A percentile compares a stretch with the other conserved stretches of the same genome.
Evolutionary conservation across 2,888 invertebrate genomes (phyloP).

Genomic region (Chrysolina oricalcia): DNA sequence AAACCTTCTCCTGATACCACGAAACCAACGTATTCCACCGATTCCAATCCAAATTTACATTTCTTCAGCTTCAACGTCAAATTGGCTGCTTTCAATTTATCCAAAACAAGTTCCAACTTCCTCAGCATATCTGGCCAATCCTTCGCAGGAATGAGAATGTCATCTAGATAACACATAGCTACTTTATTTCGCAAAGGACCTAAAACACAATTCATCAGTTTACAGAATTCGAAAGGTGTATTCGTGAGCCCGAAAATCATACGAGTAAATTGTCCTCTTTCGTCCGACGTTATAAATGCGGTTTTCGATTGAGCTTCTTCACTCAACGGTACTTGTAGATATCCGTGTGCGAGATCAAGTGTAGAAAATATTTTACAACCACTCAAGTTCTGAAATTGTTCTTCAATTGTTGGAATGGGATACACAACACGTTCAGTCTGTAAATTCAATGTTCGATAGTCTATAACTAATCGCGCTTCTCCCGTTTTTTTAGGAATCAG

Average conservation of each 20-base stretch:
- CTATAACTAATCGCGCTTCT: constrained; percentile 23
- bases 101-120: not conserved
- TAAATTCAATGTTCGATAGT: constrained; percentile 22
- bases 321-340: constrained; percentile 31
- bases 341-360: constrained; percentile 28
- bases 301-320: constrained; percentile 25
- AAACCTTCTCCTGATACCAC: not conserved
- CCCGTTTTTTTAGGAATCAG: no score
- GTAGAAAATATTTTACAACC: constrained; percentile 25
- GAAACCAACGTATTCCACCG: not conserved
- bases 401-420: constrained; percentile 19
- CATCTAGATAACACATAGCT: not conserved
- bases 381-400: not conserved
- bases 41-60: not conserved
- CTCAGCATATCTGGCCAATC: not conserved
- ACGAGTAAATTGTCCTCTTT: not conserved
- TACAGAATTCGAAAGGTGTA: constrained; percentile 40
- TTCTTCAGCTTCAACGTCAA: not conserved
- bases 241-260: constrained; percentile 40
- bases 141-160: not conserved
- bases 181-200: not conserved
- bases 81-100: no score
- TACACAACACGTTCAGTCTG: constrained; percentile 19
- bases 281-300: constrained; percentile 29
- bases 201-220: constrained; percentile 37